phyloP scores from a whole-genome alignment of 2,797 vertebrate genomes.

The Sardinella longiceps region DNA sequence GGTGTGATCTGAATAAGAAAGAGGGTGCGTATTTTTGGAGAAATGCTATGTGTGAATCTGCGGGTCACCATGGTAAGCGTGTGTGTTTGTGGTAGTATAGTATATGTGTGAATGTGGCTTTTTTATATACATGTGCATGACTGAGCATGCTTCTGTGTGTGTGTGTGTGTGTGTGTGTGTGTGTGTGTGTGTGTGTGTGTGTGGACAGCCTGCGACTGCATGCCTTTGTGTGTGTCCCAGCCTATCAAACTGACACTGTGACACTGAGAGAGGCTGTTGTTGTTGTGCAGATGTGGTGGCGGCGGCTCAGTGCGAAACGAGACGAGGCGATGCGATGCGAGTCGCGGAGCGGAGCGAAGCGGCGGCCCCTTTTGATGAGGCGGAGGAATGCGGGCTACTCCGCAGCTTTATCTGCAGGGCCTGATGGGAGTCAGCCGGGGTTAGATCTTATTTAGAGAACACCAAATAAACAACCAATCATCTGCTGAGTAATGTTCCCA shows the following conservation, averaged over 20 bases:
- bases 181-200: neutral
- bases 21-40: neutral
- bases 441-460: constrained; percentile 36
- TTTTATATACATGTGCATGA: neutral
- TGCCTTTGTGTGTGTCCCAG: neutral
- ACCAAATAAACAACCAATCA: constrained; percentile 38
- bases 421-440: constrained; percentile 28
- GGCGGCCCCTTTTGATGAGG: constrained; percentile 33
- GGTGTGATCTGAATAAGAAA: neutral
- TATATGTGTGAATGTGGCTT: neutral
- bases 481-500: constrained; percentile 1
- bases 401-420: neutral
- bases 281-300: constrained; percentile 27
- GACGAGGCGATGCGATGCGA: neutral
- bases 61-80: too few relatives aligned
- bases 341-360: too few relatives aligned
- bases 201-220: neutral
- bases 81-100: neutral
- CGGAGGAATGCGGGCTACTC: constrained; percentile 29
- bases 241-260: neutral
- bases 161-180: neutral
- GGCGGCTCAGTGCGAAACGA: neutral
- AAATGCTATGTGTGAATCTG: neutral
- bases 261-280: neutral
- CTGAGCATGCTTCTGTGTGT: too few relatives aligned